phyloP scores from a whole-genome alignment of 2,113 vertebrate species.

The Triplophysa tibetana region DNA sequence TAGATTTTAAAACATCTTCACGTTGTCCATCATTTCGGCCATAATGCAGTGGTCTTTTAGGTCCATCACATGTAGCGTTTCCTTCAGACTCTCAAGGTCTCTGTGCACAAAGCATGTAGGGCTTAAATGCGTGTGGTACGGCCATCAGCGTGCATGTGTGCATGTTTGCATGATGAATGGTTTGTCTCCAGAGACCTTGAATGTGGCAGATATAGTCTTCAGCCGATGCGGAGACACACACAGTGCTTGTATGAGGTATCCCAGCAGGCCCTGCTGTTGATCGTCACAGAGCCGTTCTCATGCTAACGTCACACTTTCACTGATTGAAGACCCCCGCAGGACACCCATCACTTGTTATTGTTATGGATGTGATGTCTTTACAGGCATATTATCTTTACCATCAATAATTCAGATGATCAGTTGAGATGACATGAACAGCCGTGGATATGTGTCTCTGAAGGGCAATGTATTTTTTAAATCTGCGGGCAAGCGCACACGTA shows the following conservation, averaged over 20 bases:
- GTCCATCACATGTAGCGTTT: slow-evolving; percentile 4
- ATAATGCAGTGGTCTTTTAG: slow-evolving; percentile 2
- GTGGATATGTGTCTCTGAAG: slow-evolving; percentile 3
- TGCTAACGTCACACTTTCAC: background rate
- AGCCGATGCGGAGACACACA: background rate
- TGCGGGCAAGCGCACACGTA: background rate
- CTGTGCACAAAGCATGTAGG: slow-evolving; percentile 21
- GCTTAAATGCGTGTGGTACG: background rate
- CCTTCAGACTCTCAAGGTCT: slow-evolving; percentile 32
- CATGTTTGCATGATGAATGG: slow-evolving; percentile 52
- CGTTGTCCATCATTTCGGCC: background rate
- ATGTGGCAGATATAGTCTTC: slow-evolving; percentile 48
- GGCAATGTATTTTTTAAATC: slow-evolving; percentile 7
- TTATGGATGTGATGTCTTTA: background rate
- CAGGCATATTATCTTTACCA: slow-evolving; percentile 6
- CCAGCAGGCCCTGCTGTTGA: background rate
- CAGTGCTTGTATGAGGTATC: background rate
- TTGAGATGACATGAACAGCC: slow-evolving; percentile 6
- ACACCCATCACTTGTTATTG: background rate
- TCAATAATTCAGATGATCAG: slow-evolving; percentile 22
- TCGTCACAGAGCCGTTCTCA: background rate
- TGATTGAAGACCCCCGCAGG: slow-evolving; percentile 26
- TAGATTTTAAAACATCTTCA: background rate
- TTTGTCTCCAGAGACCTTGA: slow-evolving; percentile 62
- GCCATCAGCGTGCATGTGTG: slow-evolving; percentile 17